Evolutionary conservation across 1,140 invertebrate species (phyloP).

Genomic region (Berghia stephanieae): DNA sequence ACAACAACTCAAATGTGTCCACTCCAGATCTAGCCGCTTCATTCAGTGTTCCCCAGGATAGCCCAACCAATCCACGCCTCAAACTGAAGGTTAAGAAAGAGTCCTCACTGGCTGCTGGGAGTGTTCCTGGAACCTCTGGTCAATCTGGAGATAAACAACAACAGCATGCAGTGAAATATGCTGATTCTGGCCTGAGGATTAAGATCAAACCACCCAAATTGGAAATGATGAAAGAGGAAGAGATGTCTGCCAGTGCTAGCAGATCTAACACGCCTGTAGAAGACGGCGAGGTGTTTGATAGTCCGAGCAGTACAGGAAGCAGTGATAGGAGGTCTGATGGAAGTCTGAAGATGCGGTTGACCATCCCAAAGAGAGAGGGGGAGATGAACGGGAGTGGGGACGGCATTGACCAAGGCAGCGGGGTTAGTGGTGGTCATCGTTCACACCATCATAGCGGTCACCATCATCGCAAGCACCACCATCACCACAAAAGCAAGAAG

Average conservation of each 20-base stretch:
- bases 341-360: constrained; percentile 15
- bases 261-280: constrained; percentile 19
- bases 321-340: constrained; percentile 18
- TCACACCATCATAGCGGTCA: constrained; percentile 15
- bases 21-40: neutral
- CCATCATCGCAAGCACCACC: constrained; percentile 24
- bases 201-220: constrained; percentile 26
- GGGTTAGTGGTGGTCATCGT: neutral
- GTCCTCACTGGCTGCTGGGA: neutral
- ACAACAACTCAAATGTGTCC: no score
- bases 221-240: neutral
- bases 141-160: no score
- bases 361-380: constrained; percentile 15
- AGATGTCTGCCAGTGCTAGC: neutral
- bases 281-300: constrained; percentile 24
- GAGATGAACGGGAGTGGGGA: no score
- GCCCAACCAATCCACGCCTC: constrained; percentile 22
- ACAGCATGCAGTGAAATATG: constrained; percentile 20
- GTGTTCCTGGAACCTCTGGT: no score
- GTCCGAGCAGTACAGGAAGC: neutral
- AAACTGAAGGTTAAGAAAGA: constrained; percentile 27
- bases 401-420: constrained; percentile 15
- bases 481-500: constrained; percentile 27
- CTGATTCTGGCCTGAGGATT: constrained; percentile 21
- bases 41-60: constrained; percentile 12